Evolutionary conservation across 2,888 invertebrate species (phyloP), one percentile per base, ranked within the genome.

Genomic region (Eristalinus aeneus): DNA sequence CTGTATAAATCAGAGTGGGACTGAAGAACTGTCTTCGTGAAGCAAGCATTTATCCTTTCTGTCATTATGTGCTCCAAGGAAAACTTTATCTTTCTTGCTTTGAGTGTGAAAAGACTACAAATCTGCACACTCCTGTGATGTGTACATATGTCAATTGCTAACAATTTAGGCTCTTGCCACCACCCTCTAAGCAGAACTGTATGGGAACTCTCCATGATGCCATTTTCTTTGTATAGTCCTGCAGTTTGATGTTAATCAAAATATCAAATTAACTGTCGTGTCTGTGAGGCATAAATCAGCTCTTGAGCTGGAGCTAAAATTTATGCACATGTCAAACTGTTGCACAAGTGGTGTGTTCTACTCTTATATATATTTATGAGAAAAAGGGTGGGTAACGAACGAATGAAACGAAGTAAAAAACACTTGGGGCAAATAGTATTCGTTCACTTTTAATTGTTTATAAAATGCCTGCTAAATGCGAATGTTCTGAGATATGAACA

Each of bases 231-330:
- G 79, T 67, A 63, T 73, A 77, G 78, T 79, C 83, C 84, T 85
- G 82, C 79, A 80, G 81, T 89, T 89, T 89, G 92, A 90, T 91
- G 91, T 92, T 92, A 92, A 92, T 92, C 92, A 92, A 92, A 92
- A 92, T 92, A 92, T 92, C 92, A 92, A 92, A 92, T 92, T 92
- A 92, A 92, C 91, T 92, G 91, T 92, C 92, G 92, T 92, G 92
- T 90, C 91, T 91, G 91, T 90, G 90, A 91, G 90, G 90, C 89
- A 92, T 92, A 92, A 92, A 92, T 92, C 92, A 92, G 85, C 83
- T 75, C 67, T 54, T 63, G 65, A 77, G 88, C 81, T 88, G 80
- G 87, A 87, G 85, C 82, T 86, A 67, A 89, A 89, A 89, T 89
- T 89, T 89, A 89, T 89, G 89, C 89, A 88, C 88, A 89, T 87